Evolutionary conservation across 1,140 invertebrate species (phyloP).

Genomic region (Drosophila subpulchrella): DNA sequence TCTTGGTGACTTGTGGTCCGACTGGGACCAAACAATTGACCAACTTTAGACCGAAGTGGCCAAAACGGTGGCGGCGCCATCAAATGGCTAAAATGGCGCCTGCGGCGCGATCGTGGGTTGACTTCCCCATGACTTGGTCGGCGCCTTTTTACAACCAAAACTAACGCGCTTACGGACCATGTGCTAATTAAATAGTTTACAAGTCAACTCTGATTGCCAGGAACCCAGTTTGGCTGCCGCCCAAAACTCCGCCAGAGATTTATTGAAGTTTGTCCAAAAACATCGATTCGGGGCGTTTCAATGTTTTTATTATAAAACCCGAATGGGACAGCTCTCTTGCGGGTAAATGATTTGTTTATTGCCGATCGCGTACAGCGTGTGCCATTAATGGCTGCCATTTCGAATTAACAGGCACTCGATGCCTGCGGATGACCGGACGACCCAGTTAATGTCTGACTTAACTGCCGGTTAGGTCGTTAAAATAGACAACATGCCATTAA

Average conservation of each 20-base stretch:
- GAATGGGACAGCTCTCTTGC: constrained; percentile 42
- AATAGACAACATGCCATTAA: constrained; percentile 28
- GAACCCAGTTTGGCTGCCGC: constrained; percentile 26
- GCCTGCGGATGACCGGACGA: constrained; percentile 52
- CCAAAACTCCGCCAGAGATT: constrained; percentile 37
- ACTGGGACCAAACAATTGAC: constrained; percentile 27
- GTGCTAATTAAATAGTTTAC: constrained; percentile 81
- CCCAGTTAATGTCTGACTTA: constrained; percentile 57
- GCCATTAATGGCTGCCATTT: constrained; percentile 74
- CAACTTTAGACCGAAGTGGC: constrained; percentile 21
- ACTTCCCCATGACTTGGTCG: constrained; percentile 56
- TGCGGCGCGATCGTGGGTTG: constrained; percentile 60
- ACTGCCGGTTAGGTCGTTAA: constrained; percentile 42
- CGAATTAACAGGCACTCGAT: constrained; percentile 56
- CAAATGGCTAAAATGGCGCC: constrained; percentile 70
- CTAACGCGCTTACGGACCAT: constrained; percentile 71
- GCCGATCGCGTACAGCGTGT: constrained; percentile 59
- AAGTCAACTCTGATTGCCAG: constrained; percentile 73
- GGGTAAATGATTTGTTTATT: constrained; percentile 75
- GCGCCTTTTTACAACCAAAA: constrained; percentile 80
- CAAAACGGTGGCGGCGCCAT: constrained; percentile 70
- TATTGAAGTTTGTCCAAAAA: constrained; percentile 52
- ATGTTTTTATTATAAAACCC: constrained; percentile 45
- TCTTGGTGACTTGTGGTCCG: not conserved
- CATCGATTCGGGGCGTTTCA: constrained; percentile 29